These are phyloP conservation scores for Trachymyrmex cornetzi DNA, from an alignment of 1,140 invertebrate genomes.

Conservation along the genomic window DNA sequence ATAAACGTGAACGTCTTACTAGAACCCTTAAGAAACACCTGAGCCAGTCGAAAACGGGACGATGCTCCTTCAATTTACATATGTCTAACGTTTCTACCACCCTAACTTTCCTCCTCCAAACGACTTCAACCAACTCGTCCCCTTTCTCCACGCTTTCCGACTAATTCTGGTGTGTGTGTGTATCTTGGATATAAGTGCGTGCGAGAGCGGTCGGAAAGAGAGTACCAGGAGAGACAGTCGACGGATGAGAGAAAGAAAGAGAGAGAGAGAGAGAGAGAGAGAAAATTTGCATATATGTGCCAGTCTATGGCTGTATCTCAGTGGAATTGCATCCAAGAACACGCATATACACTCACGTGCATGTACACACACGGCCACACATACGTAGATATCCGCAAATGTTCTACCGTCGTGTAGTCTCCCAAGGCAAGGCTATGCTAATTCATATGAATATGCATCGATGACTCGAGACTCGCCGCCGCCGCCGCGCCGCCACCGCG, in stretches of 20 bases:
- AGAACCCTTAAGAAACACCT: slow-evolving; percentile 4
- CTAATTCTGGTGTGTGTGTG: neutral
- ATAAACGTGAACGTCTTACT: neutral
- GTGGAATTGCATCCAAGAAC: slow-evolving; percentile 61
- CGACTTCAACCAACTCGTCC: slow-evolving; percentile 9
- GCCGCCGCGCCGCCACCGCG: slow-evolving; percentile 30
- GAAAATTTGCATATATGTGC: slow-evolving; percentile 49
- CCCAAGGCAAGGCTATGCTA: slow-evolving; percentile 75
- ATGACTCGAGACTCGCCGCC: slow-evolving; percentile 75
- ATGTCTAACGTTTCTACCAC: slow-evolving; percentile 28
- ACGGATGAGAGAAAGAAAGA: slow-evolving; percentile 4
- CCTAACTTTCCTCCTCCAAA: slow-evolving; percentile 19
- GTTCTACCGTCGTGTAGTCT: slow-evolving; percentile 50
- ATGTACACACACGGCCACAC: neutral
- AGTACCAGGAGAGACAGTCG: neutral
- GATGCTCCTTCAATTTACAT: slow-evolving; percentile 44
- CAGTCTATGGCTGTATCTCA: slow-evolving; percentile 52
- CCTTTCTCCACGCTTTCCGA: neutral
- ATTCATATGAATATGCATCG: slow-evolving; percentile 82
- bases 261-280: neutral
- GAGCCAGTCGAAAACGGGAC: slow-evolving; percentile 5
- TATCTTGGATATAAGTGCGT: slow-evolving; percentile 35
- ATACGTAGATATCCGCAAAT: slow-evolving; percentile 21
- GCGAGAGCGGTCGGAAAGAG: slow-evolving; percentile 31
- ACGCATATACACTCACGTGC: slow-evolving; percentile 20